A percentile compares a stretch with the other conserved stretches of the same genome.
Conservation (phyloP, 2,888 invertebrate species). For the Crocallis elinguaria region DNA sequence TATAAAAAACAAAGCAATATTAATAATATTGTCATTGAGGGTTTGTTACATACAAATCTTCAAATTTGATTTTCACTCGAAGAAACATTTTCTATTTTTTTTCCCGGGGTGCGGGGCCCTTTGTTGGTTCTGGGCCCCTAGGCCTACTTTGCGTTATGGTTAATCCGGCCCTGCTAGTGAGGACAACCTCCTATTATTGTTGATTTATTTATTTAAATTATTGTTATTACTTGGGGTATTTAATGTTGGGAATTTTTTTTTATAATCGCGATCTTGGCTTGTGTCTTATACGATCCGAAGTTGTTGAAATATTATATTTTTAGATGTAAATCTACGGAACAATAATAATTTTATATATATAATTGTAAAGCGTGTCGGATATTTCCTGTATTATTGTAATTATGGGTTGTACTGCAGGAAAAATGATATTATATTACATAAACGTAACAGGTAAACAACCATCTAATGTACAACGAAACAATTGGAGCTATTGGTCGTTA, state of each 20-base stretch:
- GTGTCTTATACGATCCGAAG: neutral
- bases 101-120: too few relatives aligned
- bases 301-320: neutral
- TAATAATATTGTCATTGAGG: too few relatives aligned
- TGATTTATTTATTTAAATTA: conserved; percentile 38
- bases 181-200: conserved; percentile 21
- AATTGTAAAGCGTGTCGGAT: neutral
- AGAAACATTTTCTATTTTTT: too few relatives aligned
- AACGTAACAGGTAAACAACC: neutral
- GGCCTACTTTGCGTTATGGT: too few relatives aligned
- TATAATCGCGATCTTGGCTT: conserved; percentile 3
- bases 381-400: conserved; percentile 6
- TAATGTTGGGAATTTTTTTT: conserved; percentile 25
- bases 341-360: neutral
- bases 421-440: neutral
- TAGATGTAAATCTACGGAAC: neutral
- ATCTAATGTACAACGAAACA: too few relatives aligned
- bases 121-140: too few relatives aligned
- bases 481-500: too few relatives aligned
- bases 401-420: too few relatives aligned
- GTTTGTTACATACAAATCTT: too few relatives aligned
- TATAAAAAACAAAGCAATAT: too few relatives aligned
- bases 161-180: too few relatives aligned
- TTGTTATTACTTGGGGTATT: conserved; percentile 34
- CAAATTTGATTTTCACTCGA: too few relatives aligned